phyloP scores from a whole-genome alignment of 2,113 vertebrate species.

The Leucopsar rothschildi region DNA sequence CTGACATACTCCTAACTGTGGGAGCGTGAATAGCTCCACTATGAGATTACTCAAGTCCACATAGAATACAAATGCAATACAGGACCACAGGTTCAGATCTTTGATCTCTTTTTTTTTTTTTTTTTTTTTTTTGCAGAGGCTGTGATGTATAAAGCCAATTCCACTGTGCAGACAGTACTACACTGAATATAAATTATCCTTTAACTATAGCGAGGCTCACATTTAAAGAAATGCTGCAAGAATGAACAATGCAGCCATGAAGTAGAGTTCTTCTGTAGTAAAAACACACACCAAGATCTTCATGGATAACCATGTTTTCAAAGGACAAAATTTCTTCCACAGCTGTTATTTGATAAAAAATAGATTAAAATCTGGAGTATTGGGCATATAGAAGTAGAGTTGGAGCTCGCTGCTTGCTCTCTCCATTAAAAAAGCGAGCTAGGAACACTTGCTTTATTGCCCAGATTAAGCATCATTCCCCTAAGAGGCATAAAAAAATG shows the following conservation, averaged over 20 bases:
- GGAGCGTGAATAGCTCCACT: not conserved
- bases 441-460: conserved; percentile 8
- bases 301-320: not conserved
- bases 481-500: conserved; percentile 2
- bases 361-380: not conserved
- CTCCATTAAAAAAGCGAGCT: not conserved
- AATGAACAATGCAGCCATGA: conserved; percentile 41
- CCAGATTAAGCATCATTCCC: not conserved
- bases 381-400: not conserved
- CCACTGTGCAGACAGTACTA: conserved; percentile 65
- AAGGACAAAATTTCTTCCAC: not conserved
- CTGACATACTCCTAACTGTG: not conserved
- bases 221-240: conserved; percentile 48
- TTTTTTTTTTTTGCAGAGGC: conserved; percentile 63
- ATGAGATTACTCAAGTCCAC: conserved; percentile 14
- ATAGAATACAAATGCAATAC: conserved; percentile 64
- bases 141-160: conserved; percentile 73
- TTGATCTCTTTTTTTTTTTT: conserved; percentile 69
- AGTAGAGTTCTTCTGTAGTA: conserved; percentile 6
- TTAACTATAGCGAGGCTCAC: conserved; percentile 40
- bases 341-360: not conserved
- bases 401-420: not conserved
- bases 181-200: conserved; percentile 71
- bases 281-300: conserved; percentile 19
- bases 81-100: conserved; percentile 67